These are phyloP conservation scores for Mus caroli DNA, from an alignment of 2,797 vertebrate genomes.

Conservation along the genomic window DNA sequence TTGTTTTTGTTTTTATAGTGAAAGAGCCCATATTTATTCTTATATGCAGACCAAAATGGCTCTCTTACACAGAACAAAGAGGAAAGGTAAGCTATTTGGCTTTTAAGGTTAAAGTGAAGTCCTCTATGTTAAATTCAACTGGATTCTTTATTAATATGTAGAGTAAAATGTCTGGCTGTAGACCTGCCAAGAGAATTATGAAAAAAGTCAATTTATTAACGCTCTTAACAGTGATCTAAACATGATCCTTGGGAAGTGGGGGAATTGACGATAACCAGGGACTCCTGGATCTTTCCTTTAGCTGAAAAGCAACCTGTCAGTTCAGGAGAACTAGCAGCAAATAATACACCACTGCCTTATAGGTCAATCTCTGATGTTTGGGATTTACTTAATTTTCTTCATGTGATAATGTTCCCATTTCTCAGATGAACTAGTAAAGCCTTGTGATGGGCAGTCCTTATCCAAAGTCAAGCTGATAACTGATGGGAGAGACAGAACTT, in stretches of 20 bases:
- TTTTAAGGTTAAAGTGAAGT: background rate
- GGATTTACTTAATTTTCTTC: background rate
- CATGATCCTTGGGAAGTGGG: background rate
- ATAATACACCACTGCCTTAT: background rate
- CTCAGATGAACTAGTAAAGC: conserved; percentile 5
- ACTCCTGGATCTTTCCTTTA: background rate
- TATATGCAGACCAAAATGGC: too few relatives aligned
- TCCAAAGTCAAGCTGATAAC: background rate
- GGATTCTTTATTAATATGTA: background rate
- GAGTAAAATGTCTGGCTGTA: background rate
- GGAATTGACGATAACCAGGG: background rate
- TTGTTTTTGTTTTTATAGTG: background rate
- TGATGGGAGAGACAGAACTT: background rate
- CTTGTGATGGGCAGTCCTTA: background rate
- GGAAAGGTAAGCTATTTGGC: background rate
- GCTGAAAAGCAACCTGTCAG: background rate
- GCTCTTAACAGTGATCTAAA: background rate
- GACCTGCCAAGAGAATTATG: background rate
- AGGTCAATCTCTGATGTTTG: background rate
- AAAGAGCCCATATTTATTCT: background rate
- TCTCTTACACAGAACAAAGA: background rate
- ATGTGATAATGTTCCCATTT: background rate
- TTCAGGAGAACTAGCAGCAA: background rate
- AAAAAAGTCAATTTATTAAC: background rate
- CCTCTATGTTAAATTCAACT: background rate